Percentiles rank a stretch among this genome's conserved stretches.
These are phyloP conservation scores for Proteles cristata DNA, from an alignment of 2,113 vertebrate genomes.

Conservation along the genomic window DNA sequence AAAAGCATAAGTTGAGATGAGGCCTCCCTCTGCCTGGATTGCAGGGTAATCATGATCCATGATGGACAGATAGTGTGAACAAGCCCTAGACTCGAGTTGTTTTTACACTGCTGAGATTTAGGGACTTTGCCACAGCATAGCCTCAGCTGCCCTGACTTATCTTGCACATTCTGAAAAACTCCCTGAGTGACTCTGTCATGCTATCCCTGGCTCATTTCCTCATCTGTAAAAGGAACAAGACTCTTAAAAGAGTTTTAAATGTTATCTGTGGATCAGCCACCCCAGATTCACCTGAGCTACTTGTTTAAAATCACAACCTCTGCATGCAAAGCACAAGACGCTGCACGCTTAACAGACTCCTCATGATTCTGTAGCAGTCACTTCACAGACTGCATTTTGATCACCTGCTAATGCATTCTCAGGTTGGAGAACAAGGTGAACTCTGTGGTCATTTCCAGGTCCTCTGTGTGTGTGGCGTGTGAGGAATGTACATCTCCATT, in stretches of 20 bases:
- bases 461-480: neutral
- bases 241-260: neutral
- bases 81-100: neutral
- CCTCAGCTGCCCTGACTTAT: neutral
- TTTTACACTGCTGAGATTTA: neutral
- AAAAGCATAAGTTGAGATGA: neutral
- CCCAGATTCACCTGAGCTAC: neutral
- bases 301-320: neutral
- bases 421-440: neutral
- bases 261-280: neutral
- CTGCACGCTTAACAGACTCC: neutral
- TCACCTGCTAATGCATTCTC: neutral
- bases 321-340: neutral
- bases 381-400: neutral
- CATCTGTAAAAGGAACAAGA: neutral
- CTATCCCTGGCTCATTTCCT: neutral
- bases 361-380: neutral
- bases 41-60: neutral
- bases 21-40: neutral
- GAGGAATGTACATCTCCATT: neutral
- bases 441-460: neutral
- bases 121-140: neutral
- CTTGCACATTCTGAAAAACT: neutral
- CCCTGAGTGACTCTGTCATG: neutral
- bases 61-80: neutral